phyloP scores from a whole-genome alignment of 1,140 invertebrate genomes.

The Lysiphlebus fabarum region DNA sequence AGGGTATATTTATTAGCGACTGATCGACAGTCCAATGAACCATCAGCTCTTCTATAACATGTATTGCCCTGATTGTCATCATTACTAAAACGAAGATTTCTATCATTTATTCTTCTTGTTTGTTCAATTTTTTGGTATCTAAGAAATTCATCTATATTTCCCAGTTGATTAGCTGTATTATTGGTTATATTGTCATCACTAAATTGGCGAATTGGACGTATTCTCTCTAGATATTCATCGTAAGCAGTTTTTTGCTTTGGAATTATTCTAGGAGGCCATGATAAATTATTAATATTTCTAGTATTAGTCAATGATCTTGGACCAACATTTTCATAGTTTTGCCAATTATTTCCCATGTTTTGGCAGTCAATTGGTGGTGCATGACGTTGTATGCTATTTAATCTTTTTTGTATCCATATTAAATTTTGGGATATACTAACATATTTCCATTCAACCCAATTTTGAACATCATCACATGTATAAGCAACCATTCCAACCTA shows the following conservation, averaged over 20 bases:
- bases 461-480: slow-evolving; percentile 36
- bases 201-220: no score
- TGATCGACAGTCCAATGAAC: slow-evolving; percentile 17
- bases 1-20: slow-evolving; percentile 5
- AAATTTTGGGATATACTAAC: slow-evolving; percentile 34
- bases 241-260: no score
- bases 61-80: slow-evolving; percentile 17
- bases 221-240: no score
- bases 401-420: slow-evolving; percentile 32
- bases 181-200: no score
- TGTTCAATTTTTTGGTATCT: neutral
- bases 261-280: no score
- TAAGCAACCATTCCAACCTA: slow-evolving; percentile 36
- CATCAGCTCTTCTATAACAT: slow-evolving; percentile 20
- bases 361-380: neutral
- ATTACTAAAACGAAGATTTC: neutral
- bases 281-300: neutral
- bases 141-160: no score
- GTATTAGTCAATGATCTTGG: no score
- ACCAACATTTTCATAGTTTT: neutral
- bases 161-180: no score
- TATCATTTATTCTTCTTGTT: neutral
- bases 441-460: slow-evolving; percentile 39
- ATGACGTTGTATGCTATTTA: neutral
- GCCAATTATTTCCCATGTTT: neutral